Conservation (phyloP, 1,140 invertebrate species). For the Drosophila auraria region DNA sequence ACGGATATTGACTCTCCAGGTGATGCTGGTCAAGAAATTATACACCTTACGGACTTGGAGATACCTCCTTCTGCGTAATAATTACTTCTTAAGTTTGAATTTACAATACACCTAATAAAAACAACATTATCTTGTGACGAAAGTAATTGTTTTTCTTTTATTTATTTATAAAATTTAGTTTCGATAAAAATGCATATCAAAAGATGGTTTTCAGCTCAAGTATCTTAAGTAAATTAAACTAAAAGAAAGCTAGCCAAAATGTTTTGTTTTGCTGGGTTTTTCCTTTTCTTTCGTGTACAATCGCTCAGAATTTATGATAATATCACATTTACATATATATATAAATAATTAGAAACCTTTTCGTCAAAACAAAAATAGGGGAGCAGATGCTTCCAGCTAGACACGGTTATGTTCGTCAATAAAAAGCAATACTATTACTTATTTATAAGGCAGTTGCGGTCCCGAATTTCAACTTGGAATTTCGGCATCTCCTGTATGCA, state of each 20-base stretch:
- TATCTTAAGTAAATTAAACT: slow-evolving; percentile 36
- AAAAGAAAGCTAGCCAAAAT: slow-evolving; percentile 35
- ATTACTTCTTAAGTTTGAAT: neutral
- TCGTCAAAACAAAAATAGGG: slow-evolving; percentile 25
- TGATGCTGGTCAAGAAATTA: too few species aligned
- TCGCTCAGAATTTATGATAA: slow-evolving; percentile 71
- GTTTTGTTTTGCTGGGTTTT: slow-evolving; percentile 9
- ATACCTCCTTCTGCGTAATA: too few species aligned
- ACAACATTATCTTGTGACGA: neutral
- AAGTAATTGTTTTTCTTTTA: slow-evolving; percentile 1
- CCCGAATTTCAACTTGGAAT: slow-evolving; percentile 41
- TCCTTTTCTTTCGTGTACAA: slow-evolving; percentile 27
- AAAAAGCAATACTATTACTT: slow-evolving; percentile 68
- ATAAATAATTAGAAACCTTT: slow-evolving; percentile 67
- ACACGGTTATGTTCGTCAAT: slow-evolving; percentile 35
- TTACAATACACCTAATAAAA: neutral
- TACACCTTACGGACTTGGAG: too few species aligned
- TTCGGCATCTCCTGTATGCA: slow-evolving; percentile 26
- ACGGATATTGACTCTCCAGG: too few species aligned
- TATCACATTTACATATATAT: slow-evolving; percentile 76
- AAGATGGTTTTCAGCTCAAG: slow-evolving; percentile 26
- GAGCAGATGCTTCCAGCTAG: slow-evolving; percentile 47
- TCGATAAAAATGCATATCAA: slow-evolving; percentile 31
- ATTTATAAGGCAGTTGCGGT: slow-evolving; percentile 74
- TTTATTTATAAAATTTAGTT: slow-evolving; percentile 19